Base-by-base conservation (phyloP, 2,797 vertebrate species). In the Rhyacichthys aspro region DNA sequence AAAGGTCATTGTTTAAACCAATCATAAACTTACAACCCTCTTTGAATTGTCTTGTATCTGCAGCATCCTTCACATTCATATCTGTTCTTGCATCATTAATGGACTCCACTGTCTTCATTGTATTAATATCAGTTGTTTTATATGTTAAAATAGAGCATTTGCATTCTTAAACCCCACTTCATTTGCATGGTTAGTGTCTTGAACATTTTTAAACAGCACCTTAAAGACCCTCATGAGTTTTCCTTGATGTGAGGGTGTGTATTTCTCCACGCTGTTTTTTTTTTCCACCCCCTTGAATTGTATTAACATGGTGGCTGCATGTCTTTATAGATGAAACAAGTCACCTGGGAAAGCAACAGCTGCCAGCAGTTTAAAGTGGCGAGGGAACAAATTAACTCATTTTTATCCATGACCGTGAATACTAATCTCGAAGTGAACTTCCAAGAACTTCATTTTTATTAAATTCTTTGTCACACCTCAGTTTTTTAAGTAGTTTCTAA, bases 321-420 rank as follows among this genome's bases (percentile, higher is more conserved):
- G 65, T 88, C 81, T 85, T 84, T 79, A 74, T 77, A 81, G 74
- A 82, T 79, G 72, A 76, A 82, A 84, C 74, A 74, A 80, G 72
- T 87, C 87, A 86, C 82, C 75, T 81, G 83, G 87, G 82, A 87
- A 48, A 70, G 76, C 56, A 77, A 68, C 82, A 83, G 77, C 84
- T 88, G 88, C 76, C 78, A 78, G 78, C 81, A 63, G 70, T 79
- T 81, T 68, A 54, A 60, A 61, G 74, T 45, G 65, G 68, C 83
- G 77, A 61, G 83, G 81, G 80, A 88, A 72, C 81, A 74, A 81
- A 86, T 86, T 74, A 74, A 84, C 58, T 68, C 74, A 59, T 72
- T 80, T 75, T 52, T 48, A 66, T 59, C 55, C 79, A 64, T 75
- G 68, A 61, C 70, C 56, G 48, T 75, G 76, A 85, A 86, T 83